Percentiles rank a stretch among this genome's conserved stretches.
Conservation (phyloP, 2,797 vertebrate genomes). For the Mormyrops boulengeri region DNA sequence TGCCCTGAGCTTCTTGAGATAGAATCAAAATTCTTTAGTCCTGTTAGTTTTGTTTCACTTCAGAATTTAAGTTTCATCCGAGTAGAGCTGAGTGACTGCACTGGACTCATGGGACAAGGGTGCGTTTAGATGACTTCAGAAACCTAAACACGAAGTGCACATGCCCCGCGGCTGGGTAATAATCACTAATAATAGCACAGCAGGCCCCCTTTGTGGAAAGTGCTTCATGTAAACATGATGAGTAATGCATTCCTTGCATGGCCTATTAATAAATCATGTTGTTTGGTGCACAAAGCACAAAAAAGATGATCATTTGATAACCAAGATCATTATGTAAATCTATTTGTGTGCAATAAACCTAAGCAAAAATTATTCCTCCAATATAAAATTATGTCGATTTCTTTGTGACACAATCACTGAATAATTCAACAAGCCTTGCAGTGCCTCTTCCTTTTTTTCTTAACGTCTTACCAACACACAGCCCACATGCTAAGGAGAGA, state of each 20-base stretch:
- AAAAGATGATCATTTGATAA: conserved; percentile 53
- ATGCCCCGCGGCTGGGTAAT: background rate
- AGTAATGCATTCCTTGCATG: conserved; percentile 44
- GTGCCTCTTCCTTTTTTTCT: conserved; percentile 24
- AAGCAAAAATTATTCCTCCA: conserved; percentile 51
- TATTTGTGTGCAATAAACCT: conserved; percentile 57
- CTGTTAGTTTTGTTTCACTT: background rate
- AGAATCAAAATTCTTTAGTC: background rate
- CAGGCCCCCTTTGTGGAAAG: conserved; percentile 39
- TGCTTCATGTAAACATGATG: conserved; percentile 41
- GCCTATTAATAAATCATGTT: conserved; percentile 54
- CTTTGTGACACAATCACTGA: conserved; percentile 58
- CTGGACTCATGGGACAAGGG: background rate
- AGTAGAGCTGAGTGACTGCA: background rate
- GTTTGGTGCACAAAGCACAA: conserved; percentile 44
- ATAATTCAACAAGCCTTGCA: conserved; percentile 59
- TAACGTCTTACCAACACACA: background rate
- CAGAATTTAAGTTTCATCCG: background rate
- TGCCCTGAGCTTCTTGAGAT: background rate
- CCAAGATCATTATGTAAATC: conserved; percentile 60
- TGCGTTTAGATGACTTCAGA: background rate
- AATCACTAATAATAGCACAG: conserved; percentile 16
- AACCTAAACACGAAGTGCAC: background rate
- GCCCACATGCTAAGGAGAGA: background rate
- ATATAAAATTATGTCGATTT: conserved; percentile 59